phyloP scores from a whole-genome alignment of 2,888 invertebrate species.

The Hirtodrosophila histrioides region DNA sequence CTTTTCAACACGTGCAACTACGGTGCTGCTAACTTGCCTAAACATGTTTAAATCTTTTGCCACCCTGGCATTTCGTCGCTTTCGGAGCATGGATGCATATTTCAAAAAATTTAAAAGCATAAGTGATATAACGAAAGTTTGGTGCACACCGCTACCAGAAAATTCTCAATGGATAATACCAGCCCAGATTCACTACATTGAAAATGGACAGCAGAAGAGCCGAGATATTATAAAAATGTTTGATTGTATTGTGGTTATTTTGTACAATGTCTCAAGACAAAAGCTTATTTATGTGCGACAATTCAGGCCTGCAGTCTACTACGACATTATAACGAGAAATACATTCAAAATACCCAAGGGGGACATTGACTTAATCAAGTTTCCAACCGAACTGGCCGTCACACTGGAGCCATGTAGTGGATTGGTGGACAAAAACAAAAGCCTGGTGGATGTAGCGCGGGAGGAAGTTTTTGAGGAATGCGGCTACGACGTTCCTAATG shows the following conservation, averaged over 20 bases:
- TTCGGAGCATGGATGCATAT: not conserved
- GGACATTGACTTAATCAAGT: constrained; percentile 87
- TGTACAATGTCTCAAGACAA: constrained; percentile 91
- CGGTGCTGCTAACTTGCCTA: constrained; percentile 22
- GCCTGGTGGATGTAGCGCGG: constrained; percentile 90
- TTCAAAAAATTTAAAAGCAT: constrained; percentile 4
- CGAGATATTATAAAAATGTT: constrained; percentile 93
- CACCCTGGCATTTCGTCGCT: constrained; percentile 1
- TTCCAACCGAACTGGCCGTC: constrained; percentile 89
- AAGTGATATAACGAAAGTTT: constrained; percentile 76
- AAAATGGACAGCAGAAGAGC: constrained; percentile 89
- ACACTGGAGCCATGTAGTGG: constrained; percentile 97
- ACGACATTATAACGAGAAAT: constrained; percentile 87
- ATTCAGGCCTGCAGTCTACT: constrained; percentile 93
- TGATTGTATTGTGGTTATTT: constrained; percentile 92
- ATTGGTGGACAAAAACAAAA: constrained; percentile 92
- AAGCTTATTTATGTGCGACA: constrained; percentile 94
- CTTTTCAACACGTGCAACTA: constrained; percentile 16
- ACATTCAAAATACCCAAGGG: constrained; percentile 56
- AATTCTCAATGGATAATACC: constrained; percentile 90
- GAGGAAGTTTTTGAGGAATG: constrained; percentile 96
- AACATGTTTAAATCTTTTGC: constrained; percentile 14
- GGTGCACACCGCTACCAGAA: constrained; percentile 86
- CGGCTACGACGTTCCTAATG: constrained; percentile 83
- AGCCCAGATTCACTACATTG: constrained; percentile 89